Percentiles rank a stretch among this genome's conserved stretches.
Conservation (phyloP, 2,797 vertebrate species). For the Spondyliosoma cantharus region DNA sequence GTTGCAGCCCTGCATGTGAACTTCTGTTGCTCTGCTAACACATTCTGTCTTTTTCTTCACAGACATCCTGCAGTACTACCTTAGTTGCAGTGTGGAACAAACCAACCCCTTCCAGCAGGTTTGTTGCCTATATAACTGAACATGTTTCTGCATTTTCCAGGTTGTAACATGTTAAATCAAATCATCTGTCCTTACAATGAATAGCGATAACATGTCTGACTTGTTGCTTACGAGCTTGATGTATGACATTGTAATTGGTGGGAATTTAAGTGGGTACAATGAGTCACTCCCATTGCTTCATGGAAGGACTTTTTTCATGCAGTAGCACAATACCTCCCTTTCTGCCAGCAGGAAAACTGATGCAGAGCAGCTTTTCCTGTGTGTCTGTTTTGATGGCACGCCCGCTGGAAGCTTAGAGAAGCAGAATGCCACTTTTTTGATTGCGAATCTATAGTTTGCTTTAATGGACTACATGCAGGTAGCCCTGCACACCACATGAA, state of each 20-base stretch:
- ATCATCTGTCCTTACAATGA: neutral
- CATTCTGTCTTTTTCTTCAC: slow-evolving; percentile 21
- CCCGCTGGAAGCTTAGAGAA: slow-evolving; percentile 8
- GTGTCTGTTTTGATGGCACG: slow-evolving; percentile 17
- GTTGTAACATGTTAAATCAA: neutral
- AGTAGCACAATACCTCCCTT: slow-evolving; percentile 50
- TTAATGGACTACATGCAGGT: slow-evolving; percentile 55
- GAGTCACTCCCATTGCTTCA: slow-evolving; percentile 46
- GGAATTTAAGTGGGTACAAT: slow-evolving; percentile 56
- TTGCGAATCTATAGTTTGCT: slow-evolving; percentile 25
- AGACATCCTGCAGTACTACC: slow-evolving; percentile 94
- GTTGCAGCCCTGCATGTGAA: neutral
- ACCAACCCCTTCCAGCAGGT: slow-evolving; percentile 96
- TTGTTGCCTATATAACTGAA: slow-evolving; percentile 36
- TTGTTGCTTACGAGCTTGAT: slow-evolving; percentile 4
- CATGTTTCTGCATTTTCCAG: slow-evolving; percentile 62
- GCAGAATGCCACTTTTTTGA: slow-evolving; percentile 31
- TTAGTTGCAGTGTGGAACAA: slow-evolving; percentile 88
- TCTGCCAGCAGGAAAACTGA: slow-evolving; percentile 44
- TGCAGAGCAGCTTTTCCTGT: slow-evolving; percentile 51
- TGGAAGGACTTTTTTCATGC: slow-evolving; percentile 22
- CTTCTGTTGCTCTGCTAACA: slow-evolving; percentile 4
- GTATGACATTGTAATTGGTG: slow-evolving; percentile 37
- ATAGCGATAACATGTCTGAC: neutral
- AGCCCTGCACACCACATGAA: slow-evolving; percentile 63